These are phyloP conservation scores for Gymnoscelis rufifasciata DNA, from an alignment of 2,888 invertebrate genomes.

Conservation along the genomic window DNA sequence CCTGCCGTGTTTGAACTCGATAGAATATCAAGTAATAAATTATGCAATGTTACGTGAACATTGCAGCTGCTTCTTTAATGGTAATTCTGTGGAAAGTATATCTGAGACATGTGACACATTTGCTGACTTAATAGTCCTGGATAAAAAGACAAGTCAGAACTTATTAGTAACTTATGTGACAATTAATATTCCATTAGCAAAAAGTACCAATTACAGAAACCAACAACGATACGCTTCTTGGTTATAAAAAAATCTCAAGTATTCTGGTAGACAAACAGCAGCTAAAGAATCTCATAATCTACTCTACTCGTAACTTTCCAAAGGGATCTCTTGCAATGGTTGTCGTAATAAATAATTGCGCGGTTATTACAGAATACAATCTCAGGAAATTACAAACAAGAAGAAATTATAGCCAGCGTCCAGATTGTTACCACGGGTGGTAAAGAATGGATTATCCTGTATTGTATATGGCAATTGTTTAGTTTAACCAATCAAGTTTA, in stretches of 20 bases:
- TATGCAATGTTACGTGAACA: not conserved
- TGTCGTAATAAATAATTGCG: constrained; percentile 19
- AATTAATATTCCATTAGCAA: no score
- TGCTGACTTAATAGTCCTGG: not conserved
- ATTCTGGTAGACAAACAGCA: no score
- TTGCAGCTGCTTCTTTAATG: constrained; percentile 32
- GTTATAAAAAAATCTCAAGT: no score
- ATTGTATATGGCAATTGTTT: constrained; percentile 6
- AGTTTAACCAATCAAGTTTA: not conserved
- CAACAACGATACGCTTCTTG: no score
- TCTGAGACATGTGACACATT: constrained; percentile 10
- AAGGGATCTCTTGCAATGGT: constrained; percentile 7
- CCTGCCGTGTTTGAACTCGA: constrained; percentile 37
- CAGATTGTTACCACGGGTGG: constrained; percentile 8
- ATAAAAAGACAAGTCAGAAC: not conserved
- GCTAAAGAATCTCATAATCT: not conserved
- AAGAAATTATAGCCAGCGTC: constrained; percentile 12
- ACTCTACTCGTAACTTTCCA: not conserved
- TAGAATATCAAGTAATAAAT: constrained; percentile 38
- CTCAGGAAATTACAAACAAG: constrained; percentile 15
- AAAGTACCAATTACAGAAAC: no score
- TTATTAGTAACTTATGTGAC: no score
- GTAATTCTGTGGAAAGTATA: constrained; percentile 10
- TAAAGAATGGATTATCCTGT: constrained; percentile 12
- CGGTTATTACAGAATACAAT: constrained; percentile 17